A percentile compares a stretch with the other conserved stretches of the same genome.
Evolutionary conservation across 30 jellyfish, hydroid and myxozoan genomes (phyloP).

Genomic region (Pseudorhiza aurosa): DNA sequence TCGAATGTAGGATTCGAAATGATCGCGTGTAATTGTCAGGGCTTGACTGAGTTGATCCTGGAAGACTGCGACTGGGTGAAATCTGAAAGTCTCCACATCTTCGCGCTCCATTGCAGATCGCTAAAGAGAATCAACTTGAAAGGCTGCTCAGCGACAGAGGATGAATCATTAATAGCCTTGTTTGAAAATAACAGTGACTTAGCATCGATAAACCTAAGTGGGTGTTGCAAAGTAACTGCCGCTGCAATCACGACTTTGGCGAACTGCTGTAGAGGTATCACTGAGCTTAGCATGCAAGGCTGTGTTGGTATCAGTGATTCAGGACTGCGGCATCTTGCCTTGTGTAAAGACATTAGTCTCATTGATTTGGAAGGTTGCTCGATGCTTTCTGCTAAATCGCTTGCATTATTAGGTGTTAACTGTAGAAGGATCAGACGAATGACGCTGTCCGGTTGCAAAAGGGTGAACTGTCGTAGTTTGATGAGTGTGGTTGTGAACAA

Average conservation of each 20-base stretch:
- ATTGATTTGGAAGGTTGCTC: conserved; percentile 14
- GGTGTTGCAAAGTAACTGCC: conserved; percentile 5
- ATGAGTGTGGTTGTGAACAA: conserved; percentile 19
- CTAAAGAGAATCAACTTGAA: conserved; percentile 14
- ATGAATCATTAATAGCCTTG: conserved; percentile 1
- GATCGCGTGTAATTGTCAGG: conserved; percentile 2
- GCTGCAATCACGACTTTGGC: background rate
- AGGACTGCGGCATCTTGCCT: conserved; percentile 11
- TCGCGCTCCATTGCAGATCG: conserved; percentile 7
- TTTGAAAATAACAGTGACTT: background rate
- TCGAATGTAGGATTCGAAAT: conserved; percentile 5
- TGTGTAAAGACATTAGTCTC: background rate
- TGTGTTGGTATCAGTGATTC: background rate
- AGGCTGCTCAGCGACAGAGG: conserved; percentile 13
- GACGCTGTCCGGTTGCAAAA: conserved; percentile 18
- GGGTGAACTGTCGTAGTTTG: conserved; percentile 1
- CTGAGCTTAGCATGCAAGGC: conserved; percentile 5
- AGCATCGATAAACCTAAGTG: conserved; percentile 14
- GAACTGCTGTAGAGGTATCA: background rate
- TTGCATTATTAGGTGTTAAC: conserved; percentile 14
- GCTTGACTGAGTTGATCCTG: conserved; percentile 1
- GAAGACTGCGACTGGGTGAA: conserved; percentile 31
- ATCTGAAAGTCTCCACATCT: background rate
- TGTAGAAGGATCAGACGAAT: conserved; percentile 1
- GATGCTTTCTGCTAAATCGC: conserved; percentile 27